Percentiles rank a stretch among this genome's conserved stretches.
phyloP scores from a whole-genome alignment of 2,113 vertebrate species.

The Hypomesus transpacificus region DNA sequence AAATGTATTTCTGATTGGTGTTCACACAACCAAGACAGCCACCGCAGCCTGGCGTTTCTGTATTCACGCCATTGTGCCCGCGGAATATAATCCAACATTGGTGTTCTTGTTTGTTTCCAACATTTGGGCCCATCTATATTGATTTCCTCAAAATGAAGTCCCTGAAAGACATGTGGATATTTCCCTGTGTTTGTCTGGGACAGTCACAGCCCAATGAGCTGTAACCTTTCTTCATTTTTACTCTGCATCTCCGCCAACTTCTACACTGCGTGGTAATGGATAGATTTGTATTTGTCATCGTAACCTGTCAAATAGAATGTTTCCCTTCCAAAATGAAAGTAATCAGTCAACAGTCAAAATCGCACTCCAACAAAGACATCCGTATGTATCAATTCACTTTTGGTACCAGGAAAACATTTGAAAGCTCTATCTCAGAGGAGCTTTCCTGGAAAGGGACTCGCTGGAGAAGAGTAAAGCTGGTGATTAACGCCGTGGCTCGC shows the following conservation, averaged over 20 bases:
- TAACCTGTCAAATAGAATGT: slow-evolving; percentile 17
- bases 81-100: no score
- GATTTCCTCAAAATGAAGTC: slow-evolving; percentile 1
- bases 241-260: neutral
- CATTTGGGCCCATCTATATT: neutral
- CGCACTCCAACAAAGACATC: no score
- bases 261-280: no score
- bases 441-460: neutral
- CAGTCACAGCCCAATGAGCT: slow-evolving; percentile 34
- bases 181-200: slow-evolving; percentile 32
- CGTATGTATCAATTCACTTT: no score
- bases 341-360: slow-evolving; percentile 16
- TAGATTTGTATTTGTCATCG: slow-evolving; percentile 20
- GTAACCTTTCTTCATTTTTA: slow-evolving; percentile 36
- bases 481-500: neutral
- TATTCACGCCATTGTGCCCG: no score
- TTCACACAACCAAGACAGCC: neutral
- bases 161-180: slow-evolving; percentile 5
- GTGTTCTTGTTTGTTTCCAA: neutral
- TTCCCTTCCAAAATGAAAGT: slow-evolving; percentile 27
- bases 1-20: neutral
- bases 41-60: neutral
- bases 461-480: neutral
- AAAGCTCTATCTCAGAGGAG: neutral
- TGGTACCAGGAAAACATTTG: neutral